These are phyloP conservation scores for Athalia circularis DNA, from an alignment of 2,888 invertebrate genomes.

Conservation along the genomic window DNA sequence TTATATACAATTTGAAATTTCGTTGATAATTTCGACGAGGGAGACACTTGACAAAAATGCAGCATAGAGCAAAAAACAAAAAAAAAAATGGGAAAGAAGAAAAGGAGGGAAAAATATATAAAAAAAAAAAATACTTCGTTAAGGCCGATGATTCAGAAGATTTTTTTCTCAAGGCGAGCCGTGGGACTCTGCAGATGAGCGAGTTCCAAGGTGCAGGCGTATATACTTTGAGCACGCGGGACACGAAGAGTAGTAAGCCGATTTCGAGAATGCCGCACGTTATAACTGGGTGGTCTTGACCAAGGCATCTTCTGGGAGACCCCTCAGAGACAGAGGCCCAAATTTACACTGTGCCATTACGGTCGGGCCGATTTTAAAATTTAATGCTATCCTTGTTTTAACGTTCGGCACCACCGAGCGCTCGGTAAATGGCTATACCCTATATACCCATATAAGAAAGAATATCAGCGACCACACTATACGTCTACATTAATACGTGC, in stretches of 20 bases:
- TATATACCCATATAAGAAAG: neutral
- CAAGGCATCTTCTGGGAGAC: constrained; percentile 41
- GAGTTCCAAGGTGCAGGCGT: constrained; percentile 36
- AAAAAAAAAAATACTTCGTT: constrained; percentile 37
- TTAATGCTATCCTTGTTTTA: constrained; percentile 40
- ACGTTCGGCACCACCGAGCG: constrained; percentile 32
- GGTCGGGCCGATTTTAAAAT: constrained; percentile 44
- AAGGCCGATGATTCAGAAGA: constrained; percentile 42
- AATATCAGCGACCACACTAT: constrained; percentile 5
- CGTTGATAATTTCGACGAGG: too few relatives aligned
- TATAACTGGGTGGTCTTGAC: constrained; percentile 45
- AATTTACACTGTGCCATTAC: constrained; percentile 46
- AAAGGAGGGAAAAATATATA: neutral
- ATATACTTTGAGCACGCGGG: constrained; percentile 27
- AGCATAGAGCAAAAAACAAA: too few relatives aligned
- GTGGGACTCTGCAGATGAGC: constrained; percentile 38
- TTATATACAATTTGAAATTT: too few relatives aligned
- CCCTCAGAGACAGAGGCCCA: constrained; percentile 43
- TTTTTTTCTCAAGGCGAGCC: constrained; percentile 42
- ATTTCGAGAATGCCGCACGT: constrained; percentile 44
- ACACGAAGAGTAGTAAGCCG: constrained; percentile 43
- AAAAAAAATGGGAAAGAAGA: constrained; percentile 11
- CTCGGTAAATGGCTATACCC: constrained; percentile 36
- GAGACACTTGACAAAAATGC: too few relatives aligned
- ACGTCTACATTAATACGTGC: constrained; percentile 10